These are phyloP conservation scores for Nicator chloris DNA, from an alignment of 2,113 vertebrate species.

Conservation along the genomic window DNA sequence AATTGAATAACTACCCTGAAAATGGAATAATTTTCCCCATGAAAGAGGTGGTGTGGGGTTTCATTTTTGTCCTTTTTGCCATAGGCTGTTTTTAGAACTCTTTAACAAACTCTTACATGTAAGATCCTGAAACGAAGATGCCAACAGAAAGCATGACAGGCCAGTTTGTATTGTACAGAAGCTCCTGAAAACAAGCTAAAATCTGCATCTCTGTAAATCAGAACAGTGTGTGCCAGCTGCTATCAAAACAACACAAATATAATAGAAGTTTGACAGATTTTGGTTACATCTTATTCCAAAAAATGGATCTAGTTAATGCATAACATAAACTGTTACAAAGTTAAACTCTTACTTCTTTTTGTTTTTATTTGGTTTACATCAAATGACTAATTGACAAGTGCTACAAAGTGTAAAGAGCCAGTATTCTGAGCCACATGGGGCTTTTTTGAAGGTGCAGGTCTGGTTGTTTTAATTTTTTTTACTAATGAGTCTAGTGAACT, in stretches of 20 bases:
- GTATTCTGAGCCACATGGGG: background rate
- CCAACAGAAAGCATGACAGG: background rate
- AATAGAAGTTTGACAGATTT: background rate
- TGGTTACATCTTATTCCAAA: background rate
- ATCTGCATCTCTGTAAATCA: background rate
- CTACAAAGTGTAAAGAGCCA: background rate
- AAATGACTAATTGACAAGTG: background rate
- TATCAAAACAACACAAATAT: background rate
- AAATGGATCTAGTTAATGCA: background rate
- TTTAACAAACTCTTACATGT: background rate
- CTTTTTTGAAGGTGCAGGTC: background rate
- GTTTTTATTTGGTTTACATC: background rate
- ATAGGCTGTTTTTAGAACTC: background rate
- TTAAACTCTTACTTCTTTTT: background rate
- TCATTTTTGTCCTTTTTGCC: background rate
- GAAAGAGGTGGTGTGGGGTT: background rate
- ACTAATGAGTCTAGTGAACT: background rate
- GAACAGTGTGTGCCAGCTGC: background rate
- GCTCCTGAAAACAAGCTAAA: background rate
- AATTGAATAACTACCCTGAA: background rate
- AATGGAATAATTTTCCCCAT: background rate
- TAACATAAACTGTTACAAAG: background rate
- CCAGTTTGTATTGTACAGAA: background rate
- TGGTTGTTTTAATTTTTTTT: background rate
- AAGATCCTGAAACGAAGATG: background rate